Conservation (phyloP, 2,797 vertebrate species). For the Momotus momota region DNA sequence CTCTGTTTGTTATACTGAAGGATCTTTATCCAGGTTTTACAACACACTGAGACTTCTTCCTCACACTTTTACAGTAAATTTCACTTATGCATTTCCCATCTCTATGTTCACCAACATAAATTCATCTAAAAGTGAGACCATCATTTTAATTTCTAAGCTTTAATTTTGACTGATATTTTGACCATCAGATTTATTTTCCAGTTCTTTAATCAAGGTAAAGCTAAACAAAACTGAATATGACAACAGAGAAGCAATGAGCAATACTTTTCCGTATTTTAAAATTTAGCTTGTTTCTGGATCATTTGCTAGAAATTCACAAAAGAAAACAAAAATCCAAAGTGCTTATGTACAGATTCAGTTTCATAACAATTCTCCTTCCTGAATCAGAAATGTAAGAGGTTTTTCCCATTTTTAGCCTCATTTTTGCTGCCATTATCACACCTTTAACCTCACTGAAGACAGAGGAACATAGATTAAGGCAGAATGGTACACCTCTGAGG, state of each 20-base stretch:
- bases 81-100: not conserved
- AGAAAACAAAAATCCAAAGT: not conserved
- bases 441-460: not conserved
- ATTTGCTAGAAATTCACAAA: not conserved
- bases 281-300: not conserved
- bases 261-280: not conserved
- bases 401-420: not conserved
- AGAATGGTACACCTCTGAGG: not conserved
- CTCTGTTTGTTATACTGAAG: not conserved
- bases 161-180: not conserved
- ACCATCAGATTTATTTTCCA: not conserved
- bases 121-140: not conserved
- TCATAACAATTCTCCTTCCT: not conserved
- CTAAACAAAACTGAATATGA: not conserved
- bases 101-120: not conserved
- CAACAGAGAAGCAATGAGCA: not conserved
- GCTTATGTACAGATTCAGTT: not conserved
- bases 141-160: not conserved
- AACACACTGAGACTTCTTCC: not conserved
- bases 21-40: not conserved
- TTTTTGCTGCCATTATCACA: not conserved
- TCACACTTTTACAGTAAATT: not conserved
- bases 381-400: not conserved
- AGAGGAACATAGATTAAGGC: not conserved
- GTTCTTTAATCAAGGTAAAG: not conserved